These are phyloP conservation scores for Lasius fuliginosus DNA, from an alignment of 2,888 invertebrate species.

Conservation along the genomic window DNA sequence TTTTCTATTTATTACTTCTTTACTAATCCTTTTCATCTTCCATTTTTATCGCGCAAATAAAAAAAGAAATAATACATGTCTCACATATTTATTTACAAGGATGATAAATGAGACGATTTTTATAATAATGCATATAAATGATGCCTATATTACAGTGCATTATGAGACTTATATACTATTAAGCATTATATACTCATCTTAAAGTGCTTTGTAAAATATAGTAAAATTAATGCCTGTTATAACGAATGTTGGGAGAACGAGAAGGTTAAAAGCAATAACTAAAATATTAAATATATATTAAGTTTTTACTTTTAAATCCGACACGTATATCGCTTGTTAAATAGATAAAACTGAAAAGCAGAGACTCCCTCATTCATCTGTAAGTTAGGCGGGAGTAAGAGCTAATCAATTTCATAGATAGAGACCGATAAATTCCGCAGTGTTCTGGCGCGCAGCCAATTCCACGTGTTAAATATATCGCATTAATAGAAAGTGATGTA, in stretches of 20 bases:
- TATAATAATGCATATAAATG: not conserved
- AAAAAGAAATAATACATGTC: not conserved
- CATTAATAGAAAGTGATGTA: slow-evolving; percentile 10
- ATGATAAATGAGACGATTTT: not conserved
- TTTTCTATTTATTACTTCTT: not conserved
- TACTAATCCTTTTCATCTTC: not conserved
- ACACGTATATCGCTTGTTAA: not conserved
- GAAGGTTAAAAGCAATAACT: not conserved
- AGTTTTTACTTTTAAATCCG: not conserved
- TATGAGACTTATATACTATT: not conserved
- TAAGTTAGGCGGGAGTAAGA: not conserved
- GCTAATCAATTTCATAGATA: slow-evolving; percentile 9
- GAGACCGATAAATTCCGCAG: not conserved
- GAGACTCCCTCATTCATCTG: not conserved
- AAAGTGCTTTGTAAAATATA: not conserved
- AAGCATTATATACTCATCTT: not conserved
- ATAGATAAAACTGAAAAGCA: not conserved
- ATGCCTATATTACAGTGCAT: not conserved
- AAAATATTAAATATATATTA: not conserved
- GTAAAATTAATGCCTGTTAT: not conserved
- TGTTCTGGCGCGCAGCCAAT: not conserved
- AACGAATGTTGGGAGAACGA: not conserved
- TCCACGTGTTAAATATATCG: not conserved
- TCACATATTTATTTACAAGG: not conserved
- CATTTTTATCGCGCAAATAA: not conserved